Conservation (phyloP, 92 coral and sea anemone species). For the Siderastrea siderea region DNA sequence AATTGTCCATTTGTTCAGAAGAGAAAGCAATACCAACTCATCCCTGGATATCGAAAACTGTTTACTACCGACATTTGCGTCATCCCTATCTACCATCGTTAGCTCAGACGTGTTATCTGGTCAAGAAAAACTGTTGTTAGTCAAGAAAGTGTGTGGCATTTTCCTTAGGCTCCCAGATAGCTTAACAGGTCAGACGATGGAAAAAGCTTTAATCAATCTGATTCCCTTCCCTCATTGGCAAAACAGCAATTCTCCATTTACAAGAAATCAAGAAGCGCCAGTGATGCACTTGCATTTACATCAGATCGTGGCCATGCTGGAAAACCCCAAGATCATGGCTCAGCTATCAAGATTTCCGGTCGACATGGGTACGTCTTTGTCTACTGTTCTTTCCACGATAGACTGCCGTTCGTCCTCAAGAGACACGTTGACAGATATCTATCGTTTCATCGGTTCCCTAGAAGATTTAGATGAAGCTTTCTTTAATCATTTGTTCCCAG, state of each 20-base stretch:
- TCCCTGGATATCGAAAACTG: no score
- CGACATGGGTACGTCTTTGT: neutral
- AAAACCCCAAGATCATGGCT: neutral
- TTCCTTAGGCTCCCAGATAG: neutral
- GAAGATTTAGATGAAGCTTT: neutral
- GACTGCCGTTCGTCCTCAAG: neutral
- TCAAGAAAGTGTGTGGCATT: neutral
- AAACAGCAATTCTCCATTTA: no score
- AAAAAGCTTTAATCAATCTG: neutral
- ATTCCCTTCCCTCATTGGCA: neutral
- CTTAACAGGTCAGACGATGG: neutral
- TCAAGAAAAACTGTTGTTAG: neutral
- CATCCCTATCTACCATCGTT: neutral
- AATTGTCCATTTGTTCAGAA: neutral
- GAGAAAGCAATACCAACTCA: no score
- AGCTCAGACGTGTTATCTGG: neutral
- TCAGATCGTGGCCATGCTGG: neutral
- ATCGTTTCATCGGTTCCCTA: slow-evolving; percentile 4
- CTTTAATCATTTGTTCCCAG: neutral
- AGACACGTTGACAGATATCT: neutral
- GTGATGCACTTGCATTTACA: neutral
- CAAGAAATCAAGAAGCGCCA: neutral
- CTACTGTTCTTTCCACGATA: neutral
- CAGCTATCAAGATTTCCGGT: neutral
- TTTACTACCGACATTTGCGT: neutral